These are phyloP conservation scores for Pipa parva DNA, from an alignment of 2,113 vertebrate species.

Conservation along the genomic window DNA sequence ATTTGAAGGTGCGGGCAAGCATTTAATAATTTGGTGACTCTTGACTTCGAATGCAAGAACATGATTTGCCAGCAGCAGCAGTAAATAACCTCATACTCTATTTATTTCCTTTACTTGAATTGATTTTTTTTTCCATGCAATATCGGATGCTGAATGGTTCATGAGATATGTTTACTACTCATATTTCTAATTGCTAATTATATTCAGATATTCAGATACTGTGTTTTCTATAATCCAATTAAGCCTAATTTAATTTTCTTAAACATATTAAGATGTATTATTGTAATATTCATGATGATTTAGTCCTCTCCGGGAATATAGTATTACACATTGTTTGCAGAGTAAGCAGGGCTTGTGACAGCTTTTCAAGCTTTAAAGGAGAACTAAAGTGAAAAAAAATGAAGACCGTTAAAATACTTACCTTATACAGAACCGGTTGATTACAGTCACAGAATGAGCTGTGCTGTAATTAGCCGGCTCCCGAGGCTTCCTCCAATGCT, in stretches of 20 bases:
- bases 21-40: too few relatives aligned
- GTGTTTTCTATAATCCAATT: constrained; percentile 18
- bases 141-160: background rate
- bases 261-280: constrained; percentile 16
- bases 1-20: too few relatives aligned
- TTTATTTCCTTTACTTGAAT: background rate
- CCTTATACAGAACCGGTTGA: too few relatives aligned
- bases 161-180: constrained; percentile 5
- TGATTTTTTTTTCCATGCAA: background rate
- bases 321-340: background rate
- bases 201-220: constrained; percentile 16
- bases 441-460: background rate
- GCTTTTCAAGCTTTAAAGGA: background rate
- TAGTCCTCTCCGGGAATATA: background rate
- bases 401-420: too few relatives aligned
- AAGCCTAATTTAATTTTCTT: constrained; percentile 10
- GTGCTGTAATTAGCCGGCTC: background rate
- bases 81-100: background rate
- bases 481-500: too few relatives aligned
- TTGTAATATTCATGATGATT: constrained; percentile 16
- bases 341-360: background rate
- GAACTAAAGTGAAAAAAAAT: too few relatives aligned
- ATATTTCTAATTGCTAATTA: constrained; percentile 15
- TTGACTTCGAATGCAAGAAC: too few relatives aligned
- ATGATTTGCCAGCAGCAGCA: too few relatives aligned